phyloP scores from a whole-genome alignment of 1,140 invertebrate species.

The Drosophila trapezifrons region DNA sequence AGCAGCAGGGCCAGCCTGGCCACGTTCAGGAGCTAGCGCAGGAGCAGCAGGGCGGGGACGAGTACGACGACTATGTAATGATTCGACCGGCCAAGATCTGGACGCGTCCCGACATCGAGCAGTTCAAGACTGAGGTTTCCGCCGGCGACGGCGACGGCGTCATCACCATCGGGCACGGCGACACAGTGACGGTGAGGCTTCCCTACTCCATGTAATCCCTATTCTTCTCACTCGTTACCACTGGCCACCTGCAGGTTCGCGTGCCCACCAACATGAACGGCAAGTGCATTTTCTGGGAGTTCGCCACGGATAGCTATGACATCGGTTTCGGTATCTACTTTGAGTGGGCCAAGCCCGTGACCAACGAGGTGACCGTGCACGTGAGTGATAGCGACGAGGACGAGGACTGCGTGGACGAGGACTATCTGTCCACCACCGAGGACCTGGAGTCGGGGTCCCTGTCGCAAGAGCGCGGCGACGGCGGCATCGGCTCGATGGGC shows the following conservation, averaged over 20 bases:
- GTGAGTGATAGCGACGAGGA: slow-evolving; percentile 94
- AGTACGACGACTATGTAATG: slow-evolving; percentile 84
- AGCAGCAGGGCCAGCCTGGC: slow-evolving; percentile 5
- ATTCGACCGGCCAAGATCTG: slow-evolving; percentile 96
- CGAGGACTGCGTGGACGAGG: slow-evolving; percentile 86
- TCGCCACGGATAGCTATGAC: slow-evolving; percentile 99
- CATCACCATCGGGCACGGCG: slow-evolving; percentile 95
- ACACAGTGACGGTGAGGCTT: slow-evolving; percentile 92
- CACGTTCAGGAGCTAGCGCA: slow-evolving; percentile 4
- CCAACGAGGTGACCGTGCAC: slow-evolving; percentile 93
- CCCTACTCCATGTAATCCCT: background rate
- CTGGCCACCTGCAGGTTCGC: slow-evolving; percentile 86
- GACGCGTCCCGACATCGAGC: slow-evolving; percentile 95
- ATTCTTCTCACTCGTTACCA: background rate
- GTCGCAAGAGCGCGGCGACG: slow-evolving; percentile 70
- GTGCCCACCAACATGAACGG: slow-evolving; percentile 98
- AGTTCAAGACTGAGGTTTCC: slow-evolving; percentile 95
- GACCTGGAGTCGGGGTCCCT: slow-evolving; percentile 83
- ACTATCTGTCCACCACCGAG: slow-evolving; percentile 84
- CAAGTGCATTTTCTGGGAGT: slow-evolving; percentile 99
- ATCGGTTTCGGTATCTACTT: slow-evolving; percentile 99
- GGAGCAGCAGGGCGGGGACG: slow-evolving; percentile 61
- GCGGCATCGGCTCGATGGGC: slow-evolving; percentile 11
- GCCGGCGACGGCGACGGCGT: slow-evolving; percentile 97
- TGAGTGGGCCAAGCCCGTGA: slow-evolving; percentile 96